Conservation (phyloP, 2,113 vertebrate species). For the Bujurquina vittata region DNA sequence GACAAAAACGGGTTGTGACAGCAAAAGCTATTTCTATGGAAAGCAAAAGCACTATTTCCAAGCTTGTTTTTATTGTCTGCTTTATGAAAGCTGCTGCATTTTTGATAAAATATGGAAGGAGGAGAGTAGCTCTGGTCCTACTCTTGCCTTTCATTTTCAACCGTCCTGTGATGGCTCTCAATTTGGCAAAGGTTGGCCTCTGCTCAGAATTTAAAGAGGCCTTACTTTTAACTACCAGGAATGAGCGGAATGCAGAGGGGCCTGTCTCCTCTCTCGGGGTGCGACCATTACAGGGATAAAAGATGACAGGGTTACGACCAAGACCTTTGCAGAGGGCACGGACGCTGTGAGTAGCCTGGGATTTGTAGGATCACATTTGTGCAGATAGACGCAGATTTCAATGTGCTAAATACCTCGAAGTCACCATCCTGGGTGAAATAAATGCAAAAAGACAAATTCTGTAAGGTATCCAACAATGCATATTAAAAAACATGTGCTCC, state of each 20-base stretch:
- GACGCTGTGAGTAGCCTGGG: constrained; percentile 38
- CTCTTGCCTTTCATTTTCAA: neutral
- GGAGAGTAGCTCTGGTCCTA: neutral
- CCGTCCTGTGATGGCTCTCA: neutral
- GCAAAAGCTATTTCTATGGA: neutral
- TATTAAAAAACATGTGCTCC: neutral
- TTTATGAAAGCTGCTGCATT: neutral
- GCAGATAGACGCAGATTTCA: neutral
- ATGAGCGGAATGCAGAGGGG: constrained; percentile 67
- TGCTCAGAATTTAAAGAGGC: constrained; percentile 19
- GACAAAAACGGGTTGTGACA: neutral
- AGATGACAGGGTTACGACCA: constrained; percentile 58
- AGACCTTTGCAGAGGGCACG: constrained; percentile 50
- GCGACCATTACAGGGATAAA: constrained; percentile 64
- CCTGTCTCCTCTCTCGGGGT: constrained; percentile 28
- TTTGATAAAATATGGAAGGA: neutral
- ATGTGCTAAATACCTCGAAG: neutral
- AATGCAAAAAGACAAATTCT: constrained; percentile 8
- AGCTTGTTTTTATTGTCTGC: neutral
- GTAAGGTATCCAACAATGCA: neutral
- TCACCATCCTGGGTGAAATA: neutral
- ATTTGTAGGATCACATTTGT: constrained; percentile 29
- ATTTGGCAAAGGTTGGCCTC: constrained; percentile 19
- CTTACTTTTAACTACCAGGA: constrained; percentile 64
- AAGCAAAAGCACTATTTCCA: neutral